Conservation (phyloP, 2,888 invertebrate genomes). For the Leptopilina myrica region DNA sequence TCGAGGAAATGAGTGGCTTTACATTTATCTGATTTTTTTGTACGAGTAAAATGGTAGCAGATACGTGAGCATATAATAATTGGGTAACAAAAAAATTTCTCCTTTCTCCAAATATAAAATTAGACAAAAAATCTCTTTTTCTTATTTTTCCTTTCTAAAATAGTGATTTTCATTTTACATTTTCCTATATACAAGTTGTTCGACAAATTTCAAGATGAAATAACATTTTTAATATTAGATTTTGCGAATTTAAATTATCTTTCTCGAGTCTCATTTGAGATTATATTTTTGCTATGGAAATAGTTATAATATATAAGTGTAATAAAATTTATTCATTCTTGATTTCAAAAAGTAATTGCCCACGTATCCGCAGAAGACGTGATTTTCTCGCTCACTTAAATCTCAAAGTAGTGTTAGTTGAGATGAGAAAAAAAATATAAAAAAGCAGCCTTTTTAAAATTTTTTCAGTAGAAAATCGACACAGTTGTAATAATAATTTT, state of each 20-base stretch:
- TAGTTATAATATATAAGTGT: not conserved
- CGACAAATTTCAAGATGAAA: too few relatives aligned
- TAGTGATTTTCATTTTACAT: not conserved
- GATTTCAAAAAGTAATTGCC: not conserved
- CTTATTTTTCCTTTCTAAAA: too few relatives aligned
- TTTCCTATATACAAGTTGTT: not conserved
- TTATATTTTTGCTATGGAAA: slow-evolving; percentile 5
- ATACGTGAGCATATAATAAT: slow-evolving; percentile 5
- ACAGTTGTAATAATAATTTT: too few relatives aligned
- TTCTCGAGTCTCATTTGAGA: not conserved
- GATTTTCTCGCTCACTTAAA: slow-evolving; percentile 25
- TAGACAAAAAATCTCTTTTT: too few relatives aligned
- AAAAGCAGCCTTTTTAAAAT: not conserved
- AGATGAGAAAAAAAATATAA: slow-evolving; percentile 23
- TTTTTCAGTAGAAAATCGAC: not conserved
- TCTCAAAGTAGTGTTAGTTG: slow-evolving; percentile 9
- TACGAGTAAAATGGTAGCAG: slow-evolving; percentile 25
- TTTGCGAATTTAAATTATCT: not conserved
- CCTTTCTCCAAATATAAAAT: not conserved
- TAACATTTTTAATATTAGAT: too few relatives aligned
- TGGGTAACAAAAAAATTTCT: not conserved
- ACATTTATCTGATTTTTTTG: slow-evolving; percentile 12
- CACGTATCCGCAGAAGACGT: slow-evolving; percentile 19
- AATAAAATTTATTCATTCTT: slow-evolving; percentile 1
- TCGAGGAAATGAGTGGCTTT: slow-evolving; percentile 19